A percentile compares a stretch with the other conserved stretches of the same genome.
Conservation (phyloP, 2,797 vertebrate genomes). For the Neopelma chrysocephalum region DNA sequence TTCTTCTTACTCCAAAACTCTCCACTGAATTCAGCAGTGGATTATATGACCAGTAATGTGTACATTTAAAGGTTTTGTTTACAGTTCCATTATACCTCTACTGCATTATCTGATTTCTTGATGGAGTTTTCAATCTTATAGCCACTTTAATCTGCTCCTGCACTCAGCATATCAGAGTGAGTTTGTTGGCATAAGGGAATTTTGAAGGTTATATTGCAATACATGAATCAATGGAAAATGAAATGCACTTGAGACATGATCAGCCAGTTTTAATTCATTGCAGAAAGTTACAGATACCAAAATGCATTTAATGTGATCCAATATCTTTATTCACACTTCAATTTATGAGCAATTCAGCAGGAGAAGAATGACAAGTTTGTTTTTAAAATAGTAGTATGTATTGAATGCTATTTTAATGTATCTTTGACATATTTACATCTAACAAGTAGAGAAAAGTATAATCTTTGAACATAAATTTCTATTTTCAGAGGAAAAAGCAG, state of each 20-base stretch:
- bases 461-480: conserved; percentile 70
- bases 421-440: conserved; percentile 75
- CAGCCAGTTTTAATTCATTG: conserved; percentile 95
- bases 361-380: conserved; percentile 82
- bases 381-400: conserved; percentile 83
- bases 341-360: conserved; percentile 85
- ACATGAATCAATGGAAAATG: conserved; percentile 92
- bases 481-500: conserved; percentile 34
- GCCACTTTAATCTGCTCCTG: conserved; percentile 84
- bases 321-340: conserved; percentile 88
- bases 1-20: conserved; percentile 73
- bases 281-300: conserved; percentile 85
- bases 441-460: conserved; percentile 59
- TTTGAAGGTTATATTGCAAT: conserved; percentile 91
- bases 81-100: conserved; percentile 86
- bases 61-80: conserved; percentile 86
- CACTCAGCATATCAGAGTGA: conserved; percentile 80
- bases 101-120: conserved; percentile 85
- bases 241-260: conserved; percentile 92
- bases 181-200: conserved; percentile 85
- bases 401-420: conserved; percentile 67
- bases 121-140: conserved; percentile 85
- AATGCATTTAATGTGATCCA: conserved; percentile 93
- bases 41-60: conserved; percentile 79
- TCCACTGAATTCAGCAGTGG: conserved; percentile 78